Conservation (phyloP, 2,888 invertebrate species). For the Stegana nigrithorax region DNA sequence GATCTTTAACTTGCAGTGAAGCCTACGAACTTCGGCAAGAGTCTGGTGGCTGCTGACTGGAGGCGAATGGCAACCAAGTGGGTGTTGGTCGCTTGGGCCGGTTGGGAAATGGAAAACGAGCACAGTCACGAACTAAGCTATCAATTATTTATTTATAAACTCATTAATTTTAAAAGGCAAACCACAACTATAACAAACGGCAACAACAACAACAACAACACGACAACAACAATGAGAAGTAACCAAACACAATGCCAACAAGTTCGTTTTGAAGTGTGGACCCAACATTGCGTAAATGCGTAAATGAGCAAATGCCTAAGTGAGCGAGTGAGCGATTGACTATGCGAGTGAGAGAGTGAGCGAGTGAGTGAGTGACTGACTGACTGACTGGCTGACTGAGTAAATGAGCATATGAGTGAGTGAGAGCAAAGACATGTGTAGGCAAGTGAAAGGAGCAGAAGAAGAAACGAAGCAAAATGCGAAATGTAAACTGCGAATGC, state of each 20-base stretch:
- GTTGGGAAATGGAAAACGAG: too few relatives aligned
- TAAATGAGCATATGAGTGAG: neutral
- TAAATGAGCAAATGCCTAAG: neutral
- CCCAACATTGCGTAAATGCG: neutral
- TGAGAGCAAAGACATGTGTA: neutral
- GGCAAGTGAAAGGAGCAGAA: neutral
- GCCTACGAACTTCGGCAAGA: too few relatives aligned
- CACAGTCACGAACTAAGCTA: slow-evolving; percentile 34
- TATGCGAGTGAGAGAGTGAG: too few relatives aligned
- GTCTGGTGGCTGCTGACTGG: too few relatives aligned
- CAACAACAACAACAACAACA: slow-evolving; percentile 33
- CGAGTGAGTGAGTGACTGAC: neutral
- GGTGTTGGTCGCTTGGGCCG: too few relatives aligned
- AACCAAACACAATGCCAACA: neutral
- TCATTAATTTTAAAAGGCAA: slow-evolving; percentile 35
- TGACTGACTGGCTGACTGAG: neutral
- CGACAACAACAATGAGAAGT: neutral
- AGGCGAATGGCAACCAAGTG: too few relatives aligned
- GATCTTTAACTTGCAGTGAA: slow-evolving; percentile 26
- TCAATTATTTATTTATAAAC: slow-evolving; percentile 36
- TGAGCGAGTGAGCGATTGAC: neutral
- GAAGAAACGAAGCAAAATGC: too few relatives aligned
- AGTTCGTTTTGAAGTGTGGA: slow-evolving; percentile 1
- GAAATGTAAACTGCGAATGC: too few relatives aligned
- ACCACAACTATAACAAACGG: slow-evolving; percentile 30